Base-by-base conservation (phyloP, 2,888 invertebrate genomes). In the Helobdella robusta region DNA sequence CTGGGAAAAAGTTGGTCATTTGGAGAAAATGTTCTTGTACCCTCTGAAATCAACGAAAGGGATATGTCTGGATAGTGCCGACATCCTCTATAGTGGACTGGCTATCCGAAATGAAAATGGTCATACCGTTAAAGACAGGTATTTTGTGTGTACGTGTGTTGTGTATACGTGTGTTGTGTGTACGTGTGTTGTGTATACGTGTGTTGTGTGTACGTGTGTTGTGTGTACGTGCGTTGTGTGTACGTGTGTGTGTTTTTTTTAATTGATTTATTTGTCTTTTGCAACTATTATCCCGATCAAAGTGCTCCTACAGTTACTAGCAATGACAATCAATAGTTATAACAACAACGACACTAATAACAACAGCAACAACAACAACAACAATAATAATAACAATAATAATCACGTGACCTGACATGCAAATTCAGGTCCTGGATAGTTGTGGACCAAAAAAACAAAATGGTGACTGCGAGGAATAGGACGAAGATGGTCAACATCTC, bases 361-460 rank as follows among this genome's bases (percentile, higher is more conserved):
- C n/a, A n/a, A n/a, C n/a, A n/a, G n/a, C n/a, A n/a, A n/a, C n/a
- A n/a, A n/a, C n/a, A n/a, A n/a, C n/a, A n/a, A n/a, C n/a, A n/a
- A n/a, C n/a, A n/a, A n/a, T n/a, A n/a, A n/a, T n/a, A n/a, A n/a
- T n/a, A n/a, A n/a, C n/a, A n/a, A n/a, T n/a, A n/a, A n/a, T n/a
- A n/a, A n/a, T 11, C 18, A 23, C 20, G 25, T 61, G 48, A n/a
- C 30, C 68, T 74, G 44, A 15, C n/a, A n/a, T n/a, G n/a, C n/a
- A n/a, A n/a, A 15, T 56, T 18, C 44, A 65, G 75, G 64, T 70
- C 71, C 40, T 75, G 73, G 72, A 66, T 73, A 46, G 71, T 74
- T 5, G 34, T 69, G 8, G 71, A 68, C 18, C 61, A 65, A 8
- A 68, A 73, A 65, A 73, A 72, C 2, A 68, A 69, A 3, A 73